phyloP scores from a whole-genome alignment of 2,888 invertebrate species.

The Lithophane socia region DNA sequence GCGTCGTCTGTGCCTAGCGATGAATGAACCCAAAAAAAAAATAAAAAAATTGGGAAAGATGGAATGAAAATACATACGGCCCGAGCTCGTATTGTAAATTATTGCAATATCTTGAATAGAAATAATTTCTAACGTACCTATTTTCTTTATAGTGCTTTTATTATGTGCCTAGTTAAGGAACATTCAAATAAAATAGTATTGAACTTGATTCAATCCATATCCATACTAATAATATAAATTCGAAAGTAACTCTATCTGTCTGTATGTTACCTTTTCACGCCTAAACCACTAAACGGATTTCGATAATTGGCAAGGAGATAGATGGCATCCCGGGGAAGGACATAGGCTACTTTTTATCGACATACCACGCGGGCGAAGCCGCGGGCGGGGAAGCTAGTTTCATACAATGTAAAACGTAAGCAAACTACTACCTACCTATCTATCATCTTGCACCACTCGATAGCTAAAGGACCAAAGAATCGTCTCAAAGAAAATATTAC shows the following conservation, averaged over 20 bases:
- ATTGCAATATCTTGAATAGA: constrained; percentile 10
- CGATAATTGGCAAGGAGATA: too few relatives aligned
- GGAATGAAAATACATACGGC: constrained; percentile 2
- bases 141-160: not conserved
- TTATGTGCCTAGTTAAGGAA: not conserved
- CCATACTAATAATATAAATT: too few relatives aligned
- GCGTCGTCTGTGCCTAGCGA: constrained; percentile 19
- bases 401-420: constrained; percentile 24
- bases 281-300: too few relatives aligned
- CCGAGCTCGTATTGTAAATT: constrained; percentile 4
- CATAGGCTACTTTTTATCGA: too few relatives aligned
- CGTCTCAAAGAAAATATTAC: too few relatives aligned
- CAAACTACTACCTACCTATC: not conserved
- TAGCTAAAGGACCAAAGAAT: too few relatives aligned
- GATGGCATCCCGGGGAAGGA: too few relatives aligned
- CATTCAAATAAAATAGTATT: constrained; percentile 6
- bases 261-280: too few relatives aligned
- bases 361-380: too few relatives aligned
- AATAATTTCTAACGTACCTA: not conserved
- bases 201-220: not conserved
- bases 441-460: too few relatives aligned
- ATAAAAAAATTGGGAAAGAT: constrained; percentile 10
- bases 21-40: constrained; percentile 45
- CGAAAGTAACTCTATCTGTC: too few relatives aligned
- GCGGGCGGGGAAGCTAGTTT: not conserved